Percentiles rank a stretch among this genome's conserved stretches.
Conservation (phyloP, 2,113 vertebrate genomes). For the Leptobrachium leishanense region DNA sequence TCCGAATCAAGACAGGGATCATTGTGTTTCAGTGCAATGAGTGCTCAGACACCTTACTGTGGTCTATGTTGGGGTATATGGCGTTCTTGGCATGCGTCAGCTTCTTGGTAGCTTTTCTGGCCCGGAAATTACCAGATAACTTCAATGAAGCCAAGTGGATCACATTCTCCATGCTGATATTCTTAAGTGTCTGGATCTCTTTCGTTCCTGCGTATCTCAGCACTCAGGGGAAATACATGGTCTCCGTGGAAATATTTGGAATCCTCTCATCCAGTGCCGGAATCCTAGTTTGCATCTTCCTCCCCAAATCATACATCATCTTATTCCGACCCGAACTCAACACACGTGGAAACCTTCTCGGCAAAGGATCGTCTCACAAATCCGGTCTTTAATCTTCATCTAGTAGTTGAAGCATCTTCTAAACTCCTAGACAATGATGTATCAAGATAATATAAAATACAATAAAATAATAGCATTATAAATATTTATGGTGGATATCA, state of each 20-base stretch:
- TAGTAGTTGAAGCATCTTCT: too few species aligned
- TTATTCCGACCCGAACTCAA: neutral
- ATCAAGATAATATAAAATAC: too few species aligned
- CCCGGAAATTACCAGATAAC: conserved; percentile 2
- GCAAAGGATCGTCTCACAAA: too few species aligned
- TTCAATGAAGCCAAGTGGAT: conserved; percentile 18
- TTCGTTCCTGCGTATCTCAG: conserved; percentile 42
- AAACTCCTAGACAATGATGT: too few species aligned
- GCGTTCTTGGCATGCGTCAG: neutral
- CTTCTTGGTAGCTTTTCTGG: neutral
- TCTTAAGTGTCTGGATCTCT: conserved; percentile 24
- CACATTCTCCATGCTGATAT: neutral
- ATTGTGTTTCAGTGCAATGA: conserved; percentile 10
- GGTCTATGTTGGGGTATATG: neutral
- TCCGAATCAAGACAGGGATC: neutral
- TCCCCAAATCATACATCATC: conserved; percentile 4
- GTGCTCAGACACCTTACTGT: neutral
- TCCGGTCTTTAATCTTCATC: neutral
- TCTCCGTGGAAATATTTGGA: conserved; percentile 6
- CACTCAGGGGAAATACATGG: conserved; percentile 22
- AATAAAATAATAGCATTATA: too few species aligned
- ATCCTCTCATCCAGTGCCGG: conserved; percentile 9
- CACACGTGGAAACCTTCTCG: too few species aligned
- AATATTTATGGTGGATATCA: too few species aligned
- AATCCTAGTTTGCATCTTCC: neutral